Conservation (phyloP, 2,888 invertebrate species). For the Pharmacophagus antenor region DNA sequence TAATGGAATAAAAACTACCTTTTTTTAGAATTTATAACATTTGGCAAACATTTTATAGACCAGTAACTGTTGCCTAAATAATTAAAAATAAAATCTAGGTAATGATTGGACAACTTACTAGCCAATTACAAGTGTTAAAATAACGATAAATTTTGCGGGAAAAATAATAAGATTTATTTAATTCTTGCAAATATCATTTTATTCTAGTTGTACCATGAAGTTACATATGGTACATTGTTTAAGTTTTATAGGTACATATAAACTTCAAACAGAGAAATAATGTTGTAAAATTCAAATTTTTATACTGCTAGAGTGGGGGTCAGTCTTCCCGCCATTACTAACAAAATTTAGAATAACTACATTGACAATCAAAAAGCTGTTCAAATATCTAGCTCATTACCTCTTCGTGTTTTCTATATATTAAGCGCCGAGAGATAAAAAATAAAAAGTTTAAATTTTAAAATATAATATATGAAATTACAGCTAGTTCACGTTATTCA, state of each 20-base stretch:
- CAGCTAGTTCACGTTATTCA: no score
- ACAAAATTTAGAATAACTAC: neutral
- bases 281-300: neutral
- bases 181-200: neutral
- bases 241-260: neutral
- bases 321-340: conserved; percentile 7
- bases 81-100: conserved; percentile 8
- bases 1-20: no score
- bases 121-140: conserved; percentile 8
- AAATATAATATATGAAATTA: no score
- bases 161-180: neutral
- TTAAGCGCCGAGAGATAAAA: no score
- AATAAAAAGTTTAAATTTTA: no score
- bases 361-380: neutral
- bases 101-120: conserved; percentile 12
- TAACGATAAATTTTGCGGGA: neutral
- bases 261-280: neutral
- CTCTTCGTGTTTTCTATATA: neutral
- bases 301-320: conserved; percentile 17
- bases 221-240: neutral
- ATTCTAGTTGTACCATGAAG: neutral
- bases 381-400: conserved; percentile 5
- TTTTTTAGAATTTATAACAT: no score
- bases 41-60: no score
- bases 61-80: no score